A percentile compares a stretch with the other conserved stretches of the same genome.
These are phyloP conservation scores for Nezara viridula DNA, from an alignment of 2,888 invertebrate genomes.

Conservation along the genomic window DNA sequence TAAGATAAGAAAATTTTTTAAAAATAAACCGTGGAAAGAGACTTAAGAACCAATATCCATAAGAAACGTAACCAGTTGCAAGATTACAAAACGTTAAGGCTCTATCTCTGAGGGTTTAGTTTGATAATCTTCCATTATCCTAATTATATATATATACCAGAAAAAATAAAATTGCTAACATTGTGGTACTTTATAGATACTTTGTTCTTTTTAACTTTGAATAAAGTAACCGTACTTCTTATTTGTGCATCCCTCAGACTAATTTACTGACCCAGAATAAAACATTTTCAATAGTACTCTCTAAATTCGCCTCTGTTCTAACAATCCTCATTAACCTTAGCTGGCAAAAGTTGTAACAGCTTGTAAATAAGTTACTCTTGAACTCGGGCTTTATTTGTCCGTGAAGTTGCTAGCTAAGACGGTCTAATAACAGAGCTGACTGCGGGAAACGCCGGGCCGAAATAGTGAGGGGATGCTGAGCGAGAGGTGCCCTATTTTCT, in stretches of 20 bases:
- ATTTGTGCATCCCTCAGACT: background rate
- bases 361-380: constrained; percentile 21
- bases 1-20: too few relatives aligned
- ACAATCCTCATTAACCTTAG: constrained; percentile 16
- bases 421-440: background rate
- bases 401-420: constrained; percentile 1
- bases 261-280: background rate
- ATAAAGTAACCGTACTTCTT: background rate
- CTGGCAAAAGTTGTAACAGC: constrained; percentile 21
- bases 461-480: background rate
- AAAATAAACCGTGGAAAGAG: too few relatives aligned
- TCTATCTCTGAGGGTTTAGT: too few relatives aligned
- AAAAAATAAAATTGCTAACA: too few relatives aligned
- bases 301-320: background rate
- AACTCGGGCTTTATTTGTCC: constrained; percentile 1
- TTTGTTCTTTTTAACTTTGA: background rate
- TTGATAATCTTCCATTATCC: too few relatives aligned
- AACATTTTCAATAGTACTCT: background rate
- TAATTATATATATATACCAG: too few relatives aligned
- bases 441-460: background rate
- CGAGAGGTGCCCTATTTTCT: constrained; percentile 26
- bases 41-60: too few relatives aligned
- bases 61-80: too few relatives aligned
- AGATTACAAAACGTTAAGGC: too few relatives aligned
- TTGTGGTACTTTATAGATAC: too few relatives aligned